Conservation (phyloP, 2,113 vertebrate species). For the Amphiprion percula region DNA sequence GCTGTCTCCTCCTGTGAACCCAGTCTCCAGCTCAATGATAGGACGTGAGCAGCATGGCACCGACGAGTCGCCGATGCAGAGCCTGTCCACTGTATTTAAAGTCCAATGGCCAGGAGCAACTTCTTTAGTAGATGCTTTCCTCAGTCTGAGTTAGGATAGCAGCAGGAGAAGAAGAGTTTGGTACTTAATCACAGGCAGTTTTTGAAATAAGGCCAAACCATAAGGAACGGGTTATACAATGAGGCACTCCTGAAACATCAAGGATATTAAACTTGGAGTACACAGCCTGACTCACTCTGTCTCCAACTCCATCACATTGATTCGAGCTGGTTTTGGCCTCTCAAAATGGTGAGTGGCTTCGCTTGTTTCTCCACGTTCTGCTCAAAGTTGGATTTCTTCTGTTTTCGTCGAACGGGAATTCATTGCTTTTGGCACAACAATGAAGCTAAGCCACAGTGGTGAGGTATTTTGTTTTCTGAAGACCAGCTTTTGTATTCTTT, state of each 20-base stretch:
- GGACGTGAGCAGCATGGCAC: constrained; percentile 36
- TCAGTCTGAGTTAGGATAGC: constrained; percentile 12
- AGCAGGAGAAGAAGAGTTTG: constrained; percentile 14
- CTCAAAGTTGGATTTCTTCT: constrained; percentile 30
- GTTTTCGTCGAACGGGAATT: constrained; percentile 36
- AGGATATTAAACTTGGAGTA: constrained; percentile 50
- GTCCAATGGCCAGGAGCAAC: constrained; percentile 1
- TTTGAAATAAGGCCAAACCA: constrained; percentile 48
- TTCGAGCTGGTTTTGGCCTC: constrained; percentile 37
- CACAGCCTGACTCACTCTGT: constrained; percentile 22
- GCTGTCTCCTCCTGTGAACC: constrained; percentile 55
- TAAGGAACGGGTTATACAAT: constrained; percentile 35
- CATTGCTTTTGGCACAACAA: constrained; percentile 44
- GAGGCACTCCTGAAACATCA: constrained; percentile 39
- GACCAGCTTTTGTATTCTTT: constrained; percentile 56
- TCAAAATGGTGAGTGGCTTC: constrained; percentile 70
- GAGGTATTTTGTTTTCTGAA: constrained; percentile 56
- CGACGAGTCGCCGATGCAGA: background rate
- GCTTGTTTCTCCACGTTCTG: constrained; percentile 30
- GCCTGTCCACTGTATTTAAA: constrained; percentile 46
- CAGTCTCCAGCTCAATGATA: constrained; percentile 50
- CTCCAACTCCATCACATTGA: constrained; percentile 28
- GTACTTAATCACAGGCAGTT: constrained; percentile 7
- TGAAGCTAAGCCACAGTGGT: constrained; percentile 24
- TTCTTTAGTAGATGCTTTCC: background rate